Conservation (phyloP, 1,140 invertebrate genomes). For the Drosophila tsacasi region DNA sequence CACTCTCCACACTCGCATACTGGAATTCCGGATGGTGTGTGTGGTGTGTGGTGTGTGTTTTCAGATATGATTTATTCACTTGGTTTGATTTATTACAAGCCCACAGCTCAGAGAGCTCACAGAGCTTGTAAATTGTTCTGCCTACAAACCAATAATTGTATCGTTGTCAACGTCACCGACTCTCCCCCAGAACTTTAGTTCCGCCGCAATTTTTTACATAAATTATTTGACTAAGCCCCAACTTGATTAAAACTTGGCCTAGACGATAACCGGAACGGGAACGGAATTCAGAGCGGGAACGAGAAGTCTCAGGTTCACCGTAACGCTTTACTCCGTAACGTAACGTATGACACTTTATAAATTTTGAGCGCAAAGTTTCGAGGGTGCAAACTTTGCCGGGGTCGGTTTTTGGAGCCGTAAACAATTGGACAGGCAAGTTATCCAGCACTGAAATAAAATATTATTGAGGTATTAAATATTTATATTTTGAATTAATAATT, state of each 20-base stretch:
- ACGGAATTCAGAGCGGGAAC: background rate
- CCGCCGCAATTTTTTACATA: slow-evolving; percentile 64
- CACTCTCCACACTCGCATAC: slow-evolving; percentile 25
- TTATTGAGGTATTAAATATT: background rate
- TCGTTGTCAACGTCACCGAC: slow-evolving; percentile 53
- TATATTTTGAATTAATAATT: background rate
- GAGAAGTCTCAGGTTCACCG: slow-evolving; percentile 6
- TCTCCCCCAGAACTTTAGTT: slow-evolving; percentile 24
- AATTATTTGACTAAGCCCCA: slow-evolving; percentile 66
- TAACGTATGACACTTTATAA: slow-evolving; percentile 74
- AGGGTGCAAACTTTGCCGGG: slow-evolving; percentile 44
- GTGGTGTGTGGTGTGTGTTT: slow-evolving; percentile 28
- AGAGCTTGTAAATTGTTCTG: slow-evolving; percentile 67
- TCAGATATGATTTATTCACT: slow-evolving; percentile 82
- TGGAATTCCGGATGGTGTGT: slow-evolving; percentile 9
- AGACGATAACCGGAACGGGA: slow-evolving; percentile 6
- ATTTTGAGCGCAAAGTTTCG: slow-evolving; percentile 51
- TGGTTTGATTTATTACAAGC: slow-evolving; percentile 81
- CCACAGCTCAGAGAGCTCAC: slow-evolving; percentile 4
- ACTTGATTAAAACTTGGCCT: slow-evolving; percentile 66
- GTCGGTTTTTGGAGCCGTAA: slow-evolving; percentile 36
- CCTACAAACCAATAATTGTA: slow-evolving; percentile 80
- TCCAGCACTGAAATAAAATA: slow-evolving; percentile 29
- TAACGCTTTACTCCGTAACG: slow-evolving; percentile 17
- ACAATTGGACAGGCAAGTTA: slow-evolving; percentile 44